phyloP scores from a whole-genome alignment of 2,888 invertebrate species.

The Eilema griseolum region DNA sequence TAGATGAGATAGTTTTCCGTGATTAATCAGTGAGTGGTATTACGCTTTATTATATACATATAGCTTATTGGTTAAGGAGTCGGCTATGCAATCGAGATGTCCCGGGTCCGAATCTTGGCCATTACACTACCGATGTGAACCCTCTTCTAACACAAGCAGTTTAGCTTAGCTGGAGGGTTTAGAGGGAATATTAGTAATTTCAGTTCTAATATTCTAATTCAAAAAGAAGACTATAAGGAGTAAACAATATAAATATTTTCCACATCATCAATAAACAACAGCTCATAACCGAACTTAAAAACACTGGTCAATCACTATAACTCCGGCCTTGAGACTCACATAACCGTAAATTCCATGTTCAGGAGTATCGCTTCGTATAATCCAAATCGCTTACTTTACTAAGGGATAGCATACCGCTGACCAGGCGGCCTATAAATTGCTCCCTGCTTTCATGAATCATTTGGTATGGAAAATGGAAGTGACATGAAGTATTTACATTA shows the following conservation, averaged over 20 bases:
- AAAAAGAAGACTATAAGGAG: not conserved
- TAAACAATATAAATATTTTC: not conserved
- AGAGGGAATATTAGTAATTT: no score
- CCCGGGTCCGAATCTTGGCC: no score
- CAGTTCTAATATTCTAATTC: no score
- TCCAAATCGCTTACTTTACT: constrained; percentile 57
- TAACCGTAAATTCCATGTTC: constrained; percentile 51
- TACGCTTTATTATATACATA: no score
- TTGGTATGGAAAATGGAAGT: constrained; percentile 51
- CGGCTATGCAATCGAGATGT: no score
- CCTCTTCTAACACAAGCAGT: no score
- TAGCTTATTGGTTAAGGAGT: no score
- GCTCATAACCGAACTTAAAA: constrained; percentile 31
- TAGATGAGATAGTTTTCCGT: no score
- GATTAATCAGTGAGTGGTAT: no score
- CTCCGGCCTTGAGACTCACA: constrained; percentile 24
- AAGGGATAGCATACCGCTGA: constrained; percentile 56
- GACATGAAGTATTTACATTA: constrained; percentile 42
- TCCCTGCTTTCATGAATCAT: constrained; percentile 65
- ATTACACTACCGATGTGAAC: no score
- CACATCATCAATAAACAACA: constrained; percentile 12
- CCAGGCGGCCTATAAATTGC: constrained; percentile 61
- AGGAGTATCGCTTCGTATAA: constrained; percentile 41
- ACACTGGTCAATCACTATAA: constrained; percentile 46
- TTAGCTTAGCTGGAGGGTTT: no score